Conservation (phyloP, 92 coral and sea anemone genomes). For the Parazoanthus atlanticus region DNA sequence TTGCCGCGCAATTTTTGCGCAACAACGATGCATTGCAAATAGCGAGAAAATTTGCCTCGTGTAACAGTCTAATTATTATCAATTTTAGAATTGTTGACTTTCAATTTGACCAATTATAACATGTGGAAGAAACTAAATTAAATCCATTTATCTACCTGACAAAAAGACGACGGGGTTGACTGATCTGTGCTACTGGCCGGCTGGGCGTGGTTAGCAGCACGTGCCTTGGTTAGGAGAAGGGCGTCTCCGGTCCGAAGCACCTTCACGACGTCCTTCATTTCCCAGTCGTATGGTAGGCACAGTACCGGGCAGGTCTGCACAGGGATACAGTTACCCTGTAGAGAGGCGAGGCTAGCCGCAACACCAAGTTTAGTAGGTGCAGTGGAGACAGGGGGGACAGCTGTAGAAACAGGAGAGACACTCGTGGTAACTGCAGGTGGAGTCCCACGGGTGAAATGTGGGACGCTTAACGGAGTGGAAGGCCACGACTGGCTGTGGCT, state of each 20-base stretch:
- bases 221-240: slow-evolving; percentile 63
- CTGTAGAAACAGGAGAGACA: neutral
- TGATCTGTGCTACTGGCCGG: neutral
- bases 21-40: neutral
- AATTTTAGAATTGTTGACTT: too few species aligned
- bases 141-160: slow-evolving; percentile 2
- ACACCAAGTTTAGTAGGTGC: neutral
- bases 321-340: slow-evolving; percentile 33
- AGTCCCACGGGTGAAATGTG: neutral
- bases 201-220: neutral
- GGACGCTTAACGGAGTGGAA: neutral
- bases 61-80: neutral
- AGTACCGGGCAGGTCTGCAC: slow-evolving; percentile 71
- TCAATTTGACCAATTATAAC: neutral
- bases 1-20: neutral
- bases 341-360: neutral
- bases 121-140: neutral
- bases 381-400: neutral
- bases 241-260: slow-evolving; percentile 83
- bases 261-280: slow-evolving; percentile 70
- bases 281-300: slow-evolving; percentile 78
- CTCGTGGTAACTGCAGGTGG: neutral
- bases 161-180: neutral
- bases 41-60: neutral
- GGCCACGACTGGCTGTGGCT: neutral